phyloP scores from a whole-genome alignment of 1,140 invertebrate species.

The Zaprionus ornatus region DNA sequence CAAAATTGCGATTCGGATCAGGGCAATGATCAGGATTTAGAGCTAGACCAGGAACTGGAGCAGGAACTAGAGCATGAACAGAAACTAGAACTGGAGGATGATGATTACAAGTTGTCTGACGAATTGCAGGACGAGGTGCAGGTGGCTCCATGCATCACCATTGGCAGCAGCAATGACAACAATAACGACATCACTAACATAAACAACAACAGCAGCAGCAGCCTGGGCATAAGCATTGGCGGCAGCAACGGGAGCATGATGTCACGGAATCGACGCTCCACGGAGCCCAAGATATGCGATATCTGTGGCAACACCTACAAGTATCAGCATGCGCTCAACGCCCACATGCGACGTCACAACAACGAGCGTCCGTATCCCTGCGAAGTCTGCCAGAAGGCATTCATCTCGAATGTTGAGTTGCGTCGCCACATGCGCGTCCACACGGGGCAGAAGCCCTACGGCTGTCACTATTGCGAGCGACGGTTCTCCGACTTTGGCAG shows the following conservation, averaged over 20 bases:
- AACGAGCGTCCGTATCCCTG: constrained; percentile 77
- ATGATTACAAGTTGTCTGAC: constrained; percentile 16
- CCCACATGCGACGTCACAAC: constrained; percentile 79
- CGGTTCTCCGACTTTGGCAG: constrained; percentile 88
- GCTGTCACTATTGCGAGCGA: constrained; percentile 88
- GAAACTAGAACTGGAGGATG: constrained; percentile 9
- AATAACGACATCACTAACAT: background rate
- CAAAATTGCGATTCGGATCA: constrained; percentile 5
- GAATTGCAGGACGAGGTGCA: background rate
- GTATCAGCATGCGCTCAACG: constrained; percentile 78
- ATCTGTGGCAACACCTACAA: constrained; percentile 82
- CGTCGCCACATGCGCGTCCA: constrained; percentile 80
- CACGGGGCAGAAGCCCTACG: constrained; percentile 86
- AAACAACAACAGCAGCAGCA: background rate
- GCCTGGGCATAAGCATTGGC: background rate
- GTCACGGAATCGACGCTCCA: constrained; percentile 30
- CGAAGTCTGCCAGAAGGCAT: constrained; percentile 79
- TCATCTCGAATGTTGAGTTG: constrained; percentile 82
- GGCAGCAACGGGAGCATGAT: background rate
- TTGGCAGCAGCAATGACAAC: background rate
- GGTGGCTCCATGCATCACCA: background rate
- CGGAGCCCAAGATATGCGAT: constrained; percentile 74
- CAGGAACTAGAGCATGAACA: constrained; percentile 8
- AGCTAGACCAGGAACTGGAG: constrained; percentile 7
- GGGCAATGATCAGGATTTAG: constrained; percentile 10